Base-by-base conservation (phyloP, 1,140 invertebrate species). In the Geopemphigus sp. region DNA sequence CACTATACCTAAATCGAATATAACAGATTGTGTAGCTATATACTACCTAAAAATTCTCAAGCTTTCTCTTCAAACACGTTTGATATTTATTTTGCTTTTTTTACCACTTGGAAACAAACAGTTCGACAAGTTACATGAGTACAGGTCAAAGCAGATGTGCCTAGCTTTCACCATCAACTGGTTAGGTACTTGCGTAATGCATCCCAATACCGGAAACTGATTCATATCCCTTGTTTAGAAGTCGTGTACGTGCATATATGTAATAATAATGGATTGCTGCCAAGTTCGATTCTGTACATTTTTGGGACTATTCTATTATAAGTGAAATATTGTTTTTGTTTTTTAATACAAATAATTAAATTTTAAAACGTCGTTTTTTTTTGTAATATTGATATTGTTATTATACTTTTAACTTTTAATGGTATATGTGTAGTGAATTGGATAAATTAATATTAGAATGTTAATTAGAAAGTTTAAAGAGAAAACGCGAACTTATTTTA, bases 111-210 rank as follows among this genome's bases (percentile, higher is more conserved):
- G 54, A 63, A 78, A 78, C 57, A 78, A 78, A 78, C 39, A 63
- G 56, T 78, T 61, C 32, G 74, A 78, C 57, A 78, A 78, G 74
- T 78, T 50, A 78, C 39, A 61, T 54, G 22, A 78, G 39, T 50
- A 29, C 74, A 19, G 74, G 57, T 78, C 57, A 78, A 78, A 78
- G 74, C 74, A 78, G 74, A 78, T 78, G 74, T 61, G 39, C 39
- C 39, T 39, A 78, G 59, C 74, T 78, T 78, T 78, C 74, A 78
- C 74, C 74, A 57, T 78, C 22, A 47, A 78, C 32, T 5, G 74
- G 74, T 78, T 59, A 39, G 32, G 32, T 39, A 22, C 17, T 78
- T 78, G 74, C 57, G 57, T 76, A 76, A 76, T 24, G 56, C n/a
- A n/a, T 15, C 32, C 54, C 32, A 76, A n/a, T 72, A 57, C 73